Evolutionary conservation across 2,113 vertebrate species (phyloP).

Genomic region (Hemicordylus capensis): DNA sequence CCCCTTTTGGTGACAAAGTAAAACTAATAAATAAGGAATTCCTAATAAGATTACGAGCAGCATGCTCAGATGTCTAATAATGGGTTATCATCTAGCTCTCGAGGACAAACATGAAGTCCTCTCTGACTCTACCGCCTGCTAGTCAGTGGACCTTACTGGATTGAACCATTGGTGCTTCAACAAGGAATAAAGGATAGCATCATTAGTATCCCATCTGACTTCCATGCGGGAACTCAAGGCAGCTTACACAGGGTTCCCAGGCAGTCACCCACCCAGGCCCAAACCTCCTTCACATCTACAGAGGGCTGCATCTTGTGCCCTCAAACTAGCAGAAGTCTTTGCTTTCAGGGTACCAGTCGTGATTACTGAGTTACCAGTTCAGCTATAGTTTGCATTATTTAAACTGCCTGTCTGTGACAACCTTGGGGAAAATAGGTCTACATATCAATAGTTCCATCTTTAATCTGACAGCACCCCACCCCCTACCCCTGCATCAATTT

Average conservation of each 20-base stretch:
- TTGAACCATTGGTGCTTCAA: no score
- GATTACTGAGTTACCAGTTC: background rate
- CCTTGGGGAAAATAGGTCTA: background rate
- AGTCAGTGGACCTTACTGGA: background rate
- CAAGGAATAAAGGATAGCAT: no score
- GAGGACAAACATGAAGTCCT: background rate
- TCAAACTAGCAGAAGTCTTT: background rate
- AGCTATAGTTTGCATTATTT: background rate
- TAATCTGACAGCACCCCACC: background rate
- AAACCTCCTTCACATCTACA: no score
- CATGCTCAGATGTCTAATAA: background rate
- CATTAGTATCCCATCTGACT: no score
- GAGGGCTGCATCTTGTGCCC: no score
- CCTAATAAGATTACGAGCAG: background rate
- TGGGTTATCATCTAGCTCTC: background rate
- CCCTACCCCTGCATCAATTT: background rate
- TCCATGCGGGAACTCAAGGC: no score
- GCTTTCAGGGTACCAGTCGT: background rate
- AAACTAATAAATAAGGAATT: background rate
- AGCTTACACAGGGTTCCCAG: no score
- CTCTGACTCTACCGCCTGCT: background rate
- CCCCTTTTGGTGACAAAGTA: background rate
- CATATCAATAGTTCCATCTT: background rate
- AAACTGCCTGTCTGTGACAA: background rate
- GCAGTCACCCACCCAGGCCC: no score